These are phyloP conservation scores for Acholoe squamosa DNA, from an alignment of 2,888 invertebrate species.

Conservation along the genomic window DNA sequence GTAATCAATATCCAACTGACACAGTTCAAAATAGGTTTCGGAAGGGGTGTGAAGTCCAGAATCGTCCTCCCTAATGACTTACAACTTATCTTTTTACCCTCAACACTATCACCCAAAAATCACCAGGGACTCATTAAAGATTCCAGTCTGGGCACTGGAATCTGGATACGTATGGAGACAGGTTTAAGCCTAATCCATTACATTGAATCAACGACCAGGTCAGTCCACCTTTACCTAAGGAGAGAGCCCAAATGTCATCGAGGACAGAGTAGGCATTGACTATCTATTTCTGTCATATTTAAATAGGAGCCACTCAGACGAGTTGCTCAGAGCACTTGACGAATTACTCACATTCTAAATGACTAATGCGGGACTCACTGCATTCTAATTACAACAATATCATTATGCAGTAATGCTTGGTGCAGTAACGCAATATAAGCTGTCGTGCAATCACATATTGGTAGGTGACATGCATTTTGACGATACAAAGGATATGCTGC, in stretches of 20 bases:
- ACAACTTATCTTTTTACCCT: no score
- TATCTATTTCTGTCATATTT: neutral
- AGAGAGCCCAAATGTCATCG: neutral
- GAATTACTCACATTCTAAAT: neutral
- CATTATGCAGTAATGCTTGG: neutral
- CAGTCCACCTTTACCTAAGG: neutral
- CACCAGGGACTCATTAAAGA: neutral
- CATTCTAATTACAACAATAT: neutral
- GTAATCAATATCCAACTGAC: no score
- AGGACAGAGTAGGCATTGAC: neutral
- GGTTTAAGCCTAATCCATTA: neutral
- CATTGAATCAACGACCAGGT: neutral
- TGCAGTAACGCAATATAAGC: no score
- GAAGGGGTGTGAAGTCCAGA: no score
- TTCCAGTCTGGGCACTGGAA: neutral
- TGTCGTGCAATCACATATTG: no score
- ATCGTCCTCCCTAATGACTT: no score
- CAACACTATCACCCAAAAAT: no score
- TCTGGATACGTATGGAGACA: neutral
- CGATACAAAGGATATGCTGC: no score
- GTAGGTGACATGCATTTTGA: no score
- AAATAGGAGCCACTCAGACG: neutral
- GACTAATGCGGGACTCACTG: slow-evolving; percentile 3
- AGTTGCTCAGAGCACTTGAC: neutral
- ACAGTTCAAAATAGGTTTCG: no score